Percentiles rank a stretch among this genome's conserved stretches.
phyloP scores from a whole-genome alignment of 2,797 vertebrate genomes.

The Falco berigora region DNA sequence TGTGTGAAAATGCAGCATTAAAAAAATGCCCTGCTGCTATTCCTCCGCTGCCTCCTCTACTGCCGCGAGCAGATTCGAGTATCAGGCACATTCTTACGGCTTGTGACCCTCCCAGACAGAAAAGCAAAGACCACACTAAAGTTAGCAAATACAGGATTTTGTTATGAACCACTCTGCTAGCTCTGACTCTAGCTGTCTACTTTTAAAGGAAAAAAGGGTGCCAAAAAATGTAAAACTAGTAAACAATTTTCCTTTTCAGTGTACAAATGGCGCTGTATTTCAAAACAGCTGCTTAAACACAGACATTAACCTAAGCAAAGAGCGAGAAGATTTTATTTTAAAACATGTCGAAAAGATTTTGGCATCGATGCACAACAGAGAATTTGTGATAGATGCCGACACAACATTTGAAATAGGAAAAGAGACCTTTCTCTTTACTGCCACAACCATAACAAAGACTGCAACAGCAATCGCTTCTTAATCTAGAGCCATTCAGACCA shows the following conservation, averaged over 20 bases:
- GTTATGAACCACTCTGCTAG: neutral
- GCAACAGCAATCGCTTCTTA: neutral
- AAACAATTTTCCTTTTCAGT: conserved; percentile 44
- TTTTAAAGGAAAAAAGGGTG: neutral
- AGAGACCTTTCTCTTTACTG: neutral
- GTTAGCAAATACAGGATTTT: neutral
- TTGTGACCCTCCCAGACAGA: neutral
- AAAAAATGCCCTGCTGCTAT: neutral
- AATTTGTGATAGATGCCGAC: neutral
- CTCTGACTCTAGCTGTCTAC: neutral
- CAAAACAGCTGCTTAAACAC: conserved; percentile 30
- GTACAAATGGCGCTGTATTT: conserved; percentile 22
- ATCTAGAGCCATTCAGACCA: neutral
- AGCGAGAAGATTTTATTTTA: conserved; percentile 17
- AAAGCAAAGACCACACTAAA: neutral
- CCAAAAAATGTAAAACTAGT: conserved; percentile 41
- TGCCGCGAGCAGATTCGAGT: neutral
- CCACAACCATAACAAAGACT: neutral
- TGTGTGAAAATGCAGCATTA: neutral
- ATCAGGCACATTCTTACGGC: neutral
- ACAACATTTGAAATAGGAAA: neutral
- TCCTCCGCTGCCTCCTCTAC: neutral
- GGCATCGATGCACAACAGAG: neutral
- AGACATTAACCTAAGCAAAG: neutral
- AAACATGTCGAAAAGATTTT: conserved; percentile 4